A percentile compares a stretch with the other conserved stretches of the same genome.
phyloP scores from a whole-genome alignment of 2,888 invertebrate species.

The Aplocera efformata region DNA sequence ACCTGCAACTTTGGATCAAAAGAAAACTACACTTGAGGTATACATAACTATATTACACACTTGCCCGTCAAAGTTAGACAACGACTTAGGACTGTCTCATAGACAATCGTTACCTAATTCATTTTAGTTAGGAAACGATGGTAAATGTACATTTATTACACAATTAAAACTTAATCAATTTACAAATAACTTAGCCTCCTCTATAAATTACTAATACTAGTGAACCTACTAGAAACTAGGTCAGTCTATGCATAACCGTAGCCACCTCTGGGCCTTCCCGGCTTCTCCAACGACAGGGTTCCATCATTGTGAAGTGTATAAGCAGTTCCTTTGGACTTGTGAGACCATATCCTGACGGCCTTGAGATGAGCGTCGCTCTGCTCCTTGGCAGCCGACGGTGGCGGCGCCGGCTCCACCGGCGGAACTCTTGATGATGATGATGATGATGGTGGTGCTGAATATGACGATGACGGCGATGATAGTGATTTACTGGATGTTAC shows the following conservation, averaged over 20 bases:
- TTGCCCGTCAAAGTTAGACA: too few relatives aligned
- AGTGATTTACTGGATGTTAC: constrained; percentile 43
- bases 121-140: too few relatives aligned
- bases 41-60: too few relatives aligned
- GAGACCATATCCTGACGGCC: constrained; percentile 67
- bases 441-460: constrained; percentile 31
- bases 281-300: constrained; percentile 55
- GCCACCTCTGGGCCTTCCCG: constrained; percentile 27
- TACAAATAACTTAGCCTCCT: too few relatives aligned
- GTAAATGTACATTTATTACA: too few relatives aligned
- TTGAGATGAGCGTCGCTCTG: constrained; percentile 71
- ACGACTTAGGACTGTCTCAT: too few relatives aligned
- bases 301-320: constrained; percentile 70
- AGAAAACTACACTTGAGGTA: too few relatives aligned
- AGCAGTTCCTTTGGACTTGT: constrained; percentile 63
- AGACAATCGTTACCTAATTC: too few relatives aligned
- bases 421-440: constrained; percentile 32
- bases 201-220: too few relatives aligned
- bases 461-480: constrained; percentile 29
- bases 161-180: too few relatives aligned
- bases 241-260: constrained; percentile 29
- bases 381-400: constrained; percentile 45
- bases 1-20: too few relatives aligned
- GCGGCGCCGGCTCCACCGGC: constrained; percentile 54
- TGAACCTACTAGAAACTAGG: neutral